phyloP scores from a whole-genome alignment of 2,888 invertebrate genomes.

The Epiblema foenella region DNA sequence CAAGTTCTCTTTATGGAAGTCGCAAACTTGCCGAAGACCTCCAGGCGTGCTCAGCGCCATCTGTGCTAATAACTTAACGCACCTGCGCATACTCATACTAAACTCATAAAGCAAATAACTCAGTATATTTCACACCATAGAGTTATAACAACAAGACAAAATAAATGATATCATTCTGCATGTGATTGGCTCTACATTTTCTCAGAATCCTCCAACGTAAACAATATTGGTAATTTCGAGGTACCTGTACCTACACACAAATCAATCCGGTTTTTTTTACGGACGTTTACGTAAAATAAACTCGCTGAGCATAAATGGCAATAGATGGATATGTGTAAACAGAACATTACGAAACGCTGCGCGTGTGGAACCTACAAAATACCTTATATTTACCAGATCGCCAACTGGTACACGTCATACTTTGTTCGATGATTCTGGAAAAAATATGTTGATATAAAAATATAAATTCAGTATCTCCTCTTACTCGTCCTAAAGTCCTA shows the following conservation, averaged over 20 bases:
- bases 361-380: conserved; percentile 30
- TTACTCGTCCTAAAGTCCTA: no score
- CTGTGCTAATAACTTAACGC: conserved; percentile 13
- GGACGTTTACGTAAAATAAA: conserved; percentile 41
- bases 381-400: conserved; percentile 25
- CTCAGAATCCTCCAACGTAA: conserved; percentile 30
- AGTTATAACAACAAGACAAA: conserved; percentile 26
- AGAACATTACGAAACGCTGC: conserved; percentile 38
- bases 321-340: conserved; percentile 29
- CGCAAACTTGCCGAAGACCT: conserved; percentile 6
- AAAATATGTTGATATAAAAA: neutral
- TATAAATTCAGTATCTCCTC: no score
- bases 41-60: conserved; percentile 1
- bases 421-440: conserved; percentile 1
- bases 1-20: conserved; percentile 15
- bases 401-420: conserved; percentile 16
- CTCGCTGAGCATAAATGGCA: conserved; percentile 37
- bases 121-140: conserved; percentile 8
- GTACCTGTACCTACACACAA: conserved; percentile 19
- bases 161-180: conserved; percentile 30
- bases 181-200: conserved; percentile 16
- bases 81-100: neutral
- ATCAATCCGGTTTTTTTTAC: conserved; percentile 40
- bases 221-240: conserved; percentile 32
- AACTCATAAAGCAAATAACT: conserved; percentile 5